Base-by-base conservation (phyloP, 2,888 invertebrate species). In the Homarus gammarus region DNA sequence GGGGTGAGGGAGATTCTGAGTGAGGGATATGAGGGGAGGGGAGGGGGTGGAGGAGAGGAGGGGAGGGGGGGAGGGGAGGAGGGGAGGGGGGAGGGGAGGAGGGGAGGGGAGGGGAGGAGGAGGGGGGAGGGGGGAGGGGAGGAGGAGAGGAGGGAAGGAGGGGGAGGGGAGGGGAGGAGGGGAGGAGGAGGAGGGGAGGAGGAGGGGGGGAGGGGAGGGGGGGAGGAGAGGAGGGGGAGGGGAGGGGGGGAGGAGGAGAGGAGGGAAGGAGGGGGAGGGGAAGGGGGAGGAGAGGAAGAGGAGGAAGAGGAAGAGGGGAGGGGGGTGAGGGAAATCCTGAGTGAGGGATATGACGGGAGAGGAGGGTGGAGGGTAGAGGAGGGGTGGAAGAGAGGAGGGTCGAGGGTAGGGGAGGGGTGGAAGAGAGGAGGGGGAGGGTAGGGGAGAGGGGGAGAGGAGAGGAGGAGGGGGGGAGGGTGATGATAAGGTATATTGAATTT, bases 301-400 rank as follows among this genome's bases (percentile, higher is more conserved):
- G 56, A 56, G 56, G 56, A 56, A 56, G 18, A 56, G 56, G 56
- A 56, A 56, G 56, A 56, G 56, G 56, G 18, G 56, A 56, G 56
- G 56, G 56, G 56, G 56, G 56, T 56, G 18, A 56, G 56, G 56
- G 56, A 56, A 61, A 2, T 1, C n/a, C 8, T 27, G 64, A 64
- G 64, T 64, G 64, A 64, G 64, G 64, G 64, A n/a, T n/a, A n/a
- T n/a, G n/a, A n/a, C n/a, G n/a, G n/a, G n/a, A n/a, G n/a, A n/a
- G n/a, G 12, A 44, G 12, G 44, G 44, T 44, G 12, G 44, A 8
- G 44, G 44, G 5, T n/a, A n/a, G 31, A 72, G 72, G 2, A 22
- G 0, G 27, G 38, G 31, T 72, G 44, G 49, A 49, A 15, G 49
- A n/a, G 49, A 44, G 44, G 44, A 44, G 49, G 49, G 49, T 44